A percentile compares a stretch with the other conserved stretches of the same genome.
These are phyloP conservation scores for Rattus norvegicus DNA, from an alignment of 2,113 vertebrate genomes.

Conservation along the genomic window GRCr8 NC_086028.1:58332001-58332500, in stretches of 20 bases:
- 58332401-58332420: not conserved
- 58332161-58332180: too few species aligned
- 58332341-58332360: not conserved
- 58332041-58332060: slow-evolving; percentile 15
- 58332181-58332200: not conserved
- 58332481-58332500: not conserved
- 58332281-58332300: not conserved
- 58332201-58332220: not conserved
- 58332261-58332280: not conserved
- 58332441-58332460: not conserved
- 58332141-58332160: not conserved
- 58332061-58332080: not conserved
- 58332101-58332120: not conserved
- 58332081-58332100: not conserved
- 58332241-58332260: not conserved
- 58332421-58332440: not conserved
- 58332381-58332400: not conserved
- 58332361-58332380: not conserved
- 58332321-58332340: not conserved
- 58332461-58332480: too few species aligned
- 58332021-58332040: slow-evolving; percentile 20
- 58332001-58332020: not conserved
- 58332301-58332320: not conserved
- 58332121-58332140: not conserved
- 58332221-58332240: too few species aligned